These are phyloP conservation scores for Cepaea hortensis DNA, from an alignment of 2,888 invertebrate genomes.

Conservation along the genomic window DNA sequence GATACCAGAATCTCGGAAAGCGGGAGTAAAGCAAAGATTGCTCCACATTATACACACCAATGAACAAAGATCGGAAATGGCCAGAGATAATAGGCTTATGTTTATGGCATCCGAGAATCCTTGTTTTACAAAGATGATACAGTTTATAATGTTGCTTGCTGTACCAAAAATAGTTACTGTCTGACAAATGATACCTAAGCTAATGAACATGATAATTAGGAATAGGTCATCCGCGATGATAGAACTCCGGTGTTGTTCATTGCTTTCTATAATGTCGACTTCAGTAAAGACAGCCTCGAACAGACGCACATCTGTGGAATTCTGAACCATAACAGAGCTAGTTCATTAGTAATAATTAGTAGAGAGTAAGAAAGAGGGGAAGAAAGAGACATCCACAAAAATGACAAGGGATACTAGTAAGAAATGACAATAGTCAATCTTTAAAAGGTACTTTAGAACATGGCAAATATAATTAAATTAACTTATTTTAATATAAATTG, in stretches of 20 bases:
- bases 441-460: no score
- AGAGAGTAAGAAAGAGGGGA: no score
- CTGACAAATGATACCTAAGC: constrained; percentile 22
- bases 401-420: no score
- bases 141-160: constrained; percentile 13
- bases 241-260: not conserved
- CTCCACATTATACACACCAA: constrained; percentile 18
- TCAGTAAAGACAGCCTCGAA: no score
- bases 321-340: no score
- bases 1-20: not conserved
- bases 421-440: no score
- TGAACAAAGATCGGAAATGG: constrained; percentile 29
- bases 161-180: not conserved
- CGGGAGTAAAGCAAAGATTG: constrained; percentile 25
- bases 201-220: constrained; percentile 9
- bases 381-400: no score
- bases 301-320: no score
- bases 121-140: constrained; percentile 16
- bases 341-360: no score
- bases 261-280: no score
- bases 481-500: no score
- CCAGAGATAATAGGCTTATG: constrained; percentile 13
- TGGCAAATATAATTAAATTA: no score
- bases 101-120: constrained; percentile 21
- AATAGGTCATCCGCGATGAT: not conserved